Evolutionary conservation across 2,888 invertebrate genomes (phyloP), one percentile per base, ranked within the genome.

Genomic region (Pachliopta kotzebuea): DNA sequence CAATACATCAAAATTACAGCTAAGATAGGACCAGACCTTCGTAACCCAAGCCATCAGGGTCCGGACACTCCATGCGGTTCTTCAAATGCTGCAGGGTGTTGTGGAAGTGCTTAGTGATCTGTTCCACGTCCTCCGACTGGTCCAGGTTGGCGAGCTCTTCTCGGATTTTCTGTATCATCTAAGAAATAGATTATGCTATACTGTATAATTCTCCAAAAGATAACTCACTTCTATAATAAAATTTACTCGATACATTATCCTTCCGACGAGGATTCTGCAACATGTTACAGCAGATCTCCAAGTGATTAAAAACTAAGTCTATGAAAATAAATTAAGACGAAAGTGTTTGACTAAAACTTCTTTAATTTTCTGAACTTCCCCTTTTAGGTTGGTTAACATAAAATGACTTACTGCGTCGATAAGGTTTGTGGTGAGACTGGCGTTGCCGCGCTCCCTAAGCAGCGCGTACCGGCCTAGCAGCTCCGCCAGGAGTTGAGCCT

Each of bases 401-500:
- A 37, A 37, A 37, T 42, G 21, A 77, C 80, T 76, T 14, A 94
- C 94, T 68, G 93, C 93, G 68, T 93, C 93, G 0, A 94, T 87
- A 70, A 93, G 91, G 23, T 84, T 83, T 4, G 92, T 86, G 9
- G 93, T 93, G 68, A 94, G 90, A 4, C 90, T 81, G 0, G 86
- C 92, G 83, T 97, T 97, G 65, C 97, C 97, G 70, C 98, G 95
- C 81, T 98, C 98, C 75, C 96, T 95, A 84, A 98, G 98, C 84
- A 97, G 96, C 60, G 98, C 94, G 86, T 99, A 98, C 71, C 98
- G 95, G 80, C 98, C 98, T 61, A 99, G 92, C 68, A 99, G 93
- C 83, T 99, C 99, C 6, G 98, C 97, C 80, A 98, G 96, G 52
- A 99, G 93, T 81, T 99, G 99, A 24, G 98, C 97, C 91, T 99